Percentiles rank a stretch among this genome's conserved stretches.
These are phyloP conservation scores for Phthorimaea operculella DNA, from an alignment of 1,140 invertebrate genomes.

Conservation along the genomic window DNA sequence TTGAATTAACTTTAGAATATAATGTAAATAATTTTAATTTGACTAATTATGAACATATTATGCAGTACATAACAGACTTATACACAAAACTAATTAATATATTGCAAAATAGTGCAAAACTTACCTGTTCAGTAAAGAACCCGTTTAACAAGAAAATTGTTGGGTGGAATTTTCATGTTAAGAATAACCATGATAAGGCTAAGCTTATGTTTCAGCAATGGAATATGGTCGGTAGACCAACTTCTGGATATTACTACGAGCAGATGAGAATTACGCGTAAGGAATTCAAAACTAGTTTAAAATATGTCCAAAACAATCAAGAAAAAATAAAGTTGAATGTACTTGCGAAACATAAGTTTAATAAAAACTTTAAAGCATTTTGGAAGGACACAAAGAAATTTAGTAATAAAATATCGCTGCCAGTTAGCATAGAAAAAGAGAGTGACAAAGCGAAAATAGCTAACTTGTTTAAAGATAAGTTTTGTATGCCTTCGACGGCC, in stretches of 20 bases:
- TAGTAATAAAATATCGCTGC: not conserved
- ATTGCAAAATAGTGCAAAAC: not conserved
- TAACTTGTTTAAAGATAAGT: not conserved
- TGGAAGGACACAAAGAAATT: slow-evolving; percentile 3
- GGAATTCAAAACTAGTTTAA: slow-evolving; percentile 2
- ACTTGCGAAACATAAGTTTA: not conserved
- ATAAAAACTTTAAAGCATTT: not conserved
- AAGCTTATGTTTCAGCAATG: not conserved
- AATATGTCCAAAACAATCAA: slow-evolving; percentile 4
- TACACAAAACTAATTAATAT: not conserved
- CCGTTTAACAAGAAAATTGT: not conserved
- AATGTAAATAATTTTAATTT: not conserved
- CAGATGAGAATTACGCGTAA: not conserved
- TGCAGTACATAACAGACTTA: not conserved
- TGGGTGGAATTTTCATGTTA: slow-evolving; percentile 7
- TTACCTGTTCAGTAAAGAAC: not conserved
- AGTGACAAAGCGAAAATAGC: not conserved
- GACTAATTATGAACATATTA: not conserved
- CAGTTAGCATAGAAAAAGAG: slow-evolving; percentile 1
- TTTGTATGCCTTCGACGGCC: not conserved
- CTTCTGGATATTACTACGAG: not conserved
- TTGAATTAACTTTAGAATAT: not conserved
- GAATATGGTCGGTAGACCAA: not conserved
- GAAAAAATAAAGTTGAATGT: slow-evolving; percentile 5
- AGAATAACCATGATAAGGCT: not conserved